Evolutionary conservation across 2,888 invertebrate genomes (phyloP).

Genomic region (Phasia obesa): DNA sequence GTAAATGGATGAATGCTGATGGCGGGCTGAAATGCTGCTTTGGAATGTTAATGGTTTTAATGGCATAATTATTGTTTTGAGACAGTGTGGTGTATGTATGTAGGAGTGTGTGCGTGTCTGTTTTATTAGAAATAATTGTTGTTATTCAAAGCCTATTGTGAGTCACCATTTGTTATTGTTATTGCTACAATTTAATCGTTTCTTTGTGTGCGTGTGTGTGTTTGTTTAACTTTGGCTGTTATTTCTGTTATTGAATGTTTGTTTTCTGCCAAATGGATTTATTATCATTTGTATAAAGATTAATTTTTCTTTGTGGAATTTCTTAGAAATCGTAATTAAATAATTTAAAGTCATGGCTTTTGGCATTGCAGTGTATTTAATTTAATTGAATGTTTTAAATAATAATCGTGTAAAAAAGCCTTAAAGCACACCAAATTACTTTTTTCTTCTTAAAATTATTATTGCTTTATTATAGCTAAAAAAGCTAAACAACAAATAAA

Average conservation of each 20-base stretch:
- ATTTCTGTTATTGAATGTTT: conserved; percentile 6
- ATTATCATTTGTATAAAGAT: conserved; percentile 55
- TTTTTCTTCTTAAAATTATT: not conserved
- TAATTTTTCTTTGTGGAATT: conserved; percentile 33
- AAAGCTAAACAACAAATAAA: too few relatives aligned
- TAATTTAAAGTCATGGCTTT: conserved; percentile 52
- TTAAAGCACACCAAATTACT: conserved; percentile 31
- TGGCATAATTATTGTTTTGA: conserved; percentile 38
- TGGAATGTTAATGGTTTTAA: conserved; percentile 57
- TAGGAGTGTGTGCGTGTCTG: not conserved
- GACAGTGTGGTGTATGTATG: not conserved
- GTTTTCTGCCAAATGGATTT: conserved; percentile 44
- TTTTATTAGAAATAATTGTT: conserved; percentile 43
- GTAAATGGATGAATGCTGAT: not conserved
- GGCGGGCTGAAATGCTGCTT: not conserved
- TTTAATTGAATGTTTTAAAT: conserved; percentile 59
- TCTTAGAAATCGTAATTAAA: conserved; percentile 54
- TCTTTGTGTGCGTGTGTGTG: conserved; percentile 1
- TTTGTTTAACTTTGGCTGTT: conserved; percentile 18
- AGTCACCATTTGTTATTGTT: conserved; percentile 34
- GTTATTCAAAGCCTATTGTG: conserved; percentile 38
- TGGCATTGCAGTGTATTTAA: conserved; percentile 18
- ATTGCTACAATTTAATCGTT: not conserved
- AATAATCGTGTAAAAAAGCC: conserved; percentile 48
- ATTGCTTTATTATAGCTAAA: not conserved